Evolutionary conservation across 1,140 invertebrate genomes (phyloP).

Genomic region (Brachionus asplanchnoidis): DNA sequence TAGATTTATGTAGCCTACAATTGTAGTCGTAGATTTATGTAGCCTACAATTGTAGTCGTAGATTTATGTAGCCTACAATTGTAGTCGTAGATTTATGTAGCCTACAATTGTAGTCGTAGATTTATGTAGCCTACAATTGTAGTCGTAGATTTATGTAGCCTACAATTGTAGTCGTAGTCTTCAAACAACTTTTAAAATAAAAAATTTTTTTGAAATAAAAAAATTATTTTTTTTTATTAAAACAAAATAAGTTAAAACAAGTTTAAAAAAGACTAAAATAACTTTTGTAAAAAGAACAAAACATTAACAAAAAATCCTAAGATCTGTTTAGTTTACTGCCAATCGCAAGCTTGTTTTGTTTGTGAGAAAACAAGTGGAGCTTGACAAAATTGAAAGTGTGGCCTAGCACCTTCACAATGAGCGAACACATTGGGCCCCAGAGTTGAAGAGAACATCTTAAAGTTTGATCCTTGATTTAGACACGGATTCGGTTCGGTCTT

Average conservation of each 20-base stretch:
- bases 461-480: neutral
- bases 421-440: neutral
- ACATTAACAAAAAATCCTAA: neutral
- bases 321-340: neutral
- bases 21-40: too few species aligned
- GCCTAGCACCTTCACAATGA: constrained; percentile 36
- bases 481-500: constrained; percentile 18
- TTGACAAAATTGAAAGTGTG: constrained; percentile 37
- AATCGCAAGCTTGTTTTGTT: constrained; percentile 6
- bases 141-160: too few species aligned
- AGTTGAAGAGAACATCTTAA: constrained; percentile 18
- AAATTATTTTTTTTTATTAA: neutral
- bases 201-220: too few species aligned
- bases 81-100: too few species aligned
- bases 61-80: too few species aligned
- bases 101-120: too few species aligned
- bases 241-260: constrained; percentile 11
- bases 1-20: too few species aligned
- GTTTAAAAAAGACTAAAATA: neutral
- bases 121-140: too few species aligned
- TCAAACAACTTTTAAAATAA: too few species aligned
- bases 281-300: neutral
- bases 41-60: too few species aligned
- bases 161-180: too few species aligned
- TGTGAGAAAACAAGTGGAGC: constrained; percentile 8